A percentile compares a stretch with the other conserved stretches of the same genome.
Conservation (phyloP, 1,140 invertebrate species). For the Leptinotarsa texana region DNA sequence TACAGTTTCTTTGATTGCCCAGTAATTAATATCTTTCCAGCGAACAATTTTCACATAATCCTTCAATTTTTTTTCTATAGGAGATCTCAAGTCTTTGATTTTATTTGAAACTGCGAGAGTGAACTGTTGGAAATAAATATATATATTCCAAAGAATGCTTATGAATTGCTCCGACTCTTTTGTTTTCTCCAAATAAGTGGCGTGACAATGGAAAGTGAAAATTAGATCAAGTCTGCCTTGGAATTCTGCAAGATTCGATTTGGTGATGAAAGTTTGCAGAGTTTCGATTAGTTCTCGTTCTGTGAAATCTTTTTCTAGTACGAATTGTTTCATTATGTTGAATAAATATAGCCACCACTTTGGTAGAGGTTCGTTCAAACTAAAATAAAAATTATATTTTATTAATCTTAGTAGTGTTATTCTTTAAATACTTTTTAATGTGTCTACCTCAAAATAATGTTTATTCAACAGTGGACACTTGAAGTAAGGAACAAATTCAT, state of each 20-base stretch:
- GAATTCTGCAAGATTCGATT: slow-evolving; percentile 83
- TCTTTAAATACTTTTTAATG: too few species aligned
- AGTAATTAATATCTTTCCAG: slow-evolving; percentile 95
- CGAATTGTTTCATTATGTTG: slow-evolving; percentile 57
- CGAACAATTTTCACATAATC: slow-evolving; percentile 95
- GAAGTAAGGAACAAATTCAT: too few species aligned
- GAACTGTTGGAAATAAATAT: slow-evolving; percentile 87
- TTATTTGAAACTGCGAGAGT: slow-evolving; percentile 63
- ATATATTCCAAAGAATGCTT: slow-evolving; percentile 81
- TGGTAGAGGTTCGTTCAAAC: slow-evolving; percentile 65
- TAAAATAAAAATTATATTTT: slow-evolving; percentile 46
- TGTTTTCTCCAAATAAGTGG: slow-evolving; percentile 60
- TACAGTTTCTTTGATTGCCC: slow-evolving; percentile 86
- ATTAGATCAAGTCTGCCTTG: slow-evolving; percentile 77
- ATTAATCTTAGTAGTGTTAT: not conserved
- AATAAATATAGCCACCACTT: slow-evolving; percentile 93
- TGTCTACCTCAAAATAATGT: too few species aligned
- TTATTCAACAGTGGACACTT: too few species aligned
- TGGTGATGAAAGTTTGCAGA: slow-evolving; percentile 83
- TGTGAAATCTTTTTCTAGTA: slow-evolving; percentile 43
- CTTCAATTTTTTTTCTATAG: slow-evolving; percentile 89
- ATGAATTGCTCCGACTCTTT: slow-evolving; percentile 61
- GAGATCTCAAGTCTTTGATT: slow-evolving; percentile 69
- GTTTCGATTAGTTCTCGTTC: slow-evolving; percentile 58
- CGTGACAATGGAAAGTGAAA: slow-evolving; percentile 76